Base-by-base conservation (phyloP, 2,113 vertebrate genomes). In the Manacus vitellinus region DNA sequence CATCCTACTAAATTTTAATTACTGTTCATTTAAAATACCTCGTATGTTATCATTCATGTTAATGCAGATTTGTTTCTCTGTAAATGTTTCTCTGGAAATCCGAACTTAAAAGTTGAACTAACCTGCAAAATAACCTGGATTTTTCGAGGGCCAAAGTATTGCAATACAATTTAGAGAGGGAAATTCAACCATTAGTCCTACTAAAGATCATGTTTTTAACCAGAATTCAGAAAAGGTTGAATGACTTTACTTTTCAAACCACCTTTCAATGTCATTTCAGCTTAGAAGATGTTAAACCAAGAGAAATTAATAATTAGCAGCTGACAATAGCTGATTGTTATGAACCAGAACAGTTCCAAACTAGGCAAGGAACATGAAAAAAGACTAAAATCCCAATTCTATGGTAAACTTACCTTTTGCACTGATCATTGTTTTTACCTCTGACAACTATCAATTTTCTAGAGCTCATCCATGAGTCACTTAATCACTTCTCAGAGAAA, bases 1-100 rank as follows among this genome's bases (percentile, higher is more conserved):
- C 96, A 97, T 92, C 92, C 96, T 89, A 97, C 96, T 97, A 97
- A 95, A 95, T 97, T 97, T 98, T 97, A 97, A 98, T 97, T 97
- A 97, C 96, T 97, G 65, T 95, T 98, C 87, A 97, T 97, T 98
- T 97, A 95, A 98, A 97, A 89, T 68, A 96, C 90, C 85, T 96
- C 92, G 17, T 96, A 95, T 54, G 96, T 96, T 97, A 97, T 96
- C 96, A 68, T 85, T 98, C 96, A 91, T 47, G 78, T 92, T 95
- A 67, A 91, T 85, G 75, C 8, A 10, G 88, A 83, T 96, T 97
- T 96, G 70, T 93, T 97, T 94, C 85, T 65, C 94, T 85, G 65
- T 92, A 96, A 94, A 96, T 51, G 86, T 97, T 92, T 67, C 93
- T 68, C 84, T 28, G 59, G 46, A 95, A 95, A 88, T 74, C 95